Base-by-base conservation (phyloP, 2,113 vertebrate genomes). In the Apistogramma diplotaenia region DNA sequence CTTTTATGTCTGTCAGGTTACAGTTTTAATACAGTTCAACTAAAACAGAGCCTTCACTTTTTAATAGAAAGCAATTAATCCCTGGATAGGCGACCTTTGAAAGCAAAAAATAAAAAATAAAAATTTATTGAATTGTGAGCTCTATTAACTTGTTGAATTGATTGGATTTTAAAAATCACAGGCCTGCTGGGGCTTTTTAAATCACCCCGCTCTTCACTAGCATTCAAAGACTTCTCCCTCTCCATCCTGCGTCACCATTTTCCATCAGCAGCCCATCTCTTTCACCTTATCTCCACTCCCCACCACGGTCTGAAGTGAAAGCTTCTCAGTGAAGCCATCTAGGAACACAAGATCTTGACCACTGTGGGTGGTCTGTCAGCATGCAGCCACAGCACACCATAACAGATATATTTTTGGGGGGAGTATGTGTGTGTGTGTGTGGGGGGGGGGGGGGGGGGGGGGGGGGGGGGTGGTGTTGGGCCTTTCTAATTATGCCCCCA, bases 201-300 rank as follows among this genome's bases (percentile, higher is more conserved):
- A 35, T 87, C 83, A 59, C 18, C 60, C 43, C 59, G 7, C 74
- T 81, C 62, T 23, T 58, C 85, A 33, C 59, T 51, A 9, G 4
- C 19, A 3, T 71, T 87, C 76, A 89, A 86, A 90, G 72, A 61
- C 54, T 67, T 59, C 54, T 83, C 55, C 62, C 27, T 27, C 43
- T 54, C 23, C 46, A 46, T 72, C 27, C 49, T 59, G 58, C 58
- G 74, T 85, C 73, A 4, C 31, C 8, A 33, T 58, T 74, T 72
- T 31, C 49, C 82, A 82, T 60, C 58, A 67, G 65, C 61, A 6
- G 49, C 60, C 60, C 56, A 71, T 85, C 83, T 74, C 60, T 77
- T 57, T 18, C 62, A 78, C 33, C 83, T 72, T 78, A 74, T 74
- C 74, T 70, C 55, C 18, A 57, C 46, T 33, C 54, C 73, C 55